Evolutionary conservation across 2,113 vertebrate species (phyloP), one percentile per base, ranked within the genome.

Genomic region (Holacanthus passer): DNA sequence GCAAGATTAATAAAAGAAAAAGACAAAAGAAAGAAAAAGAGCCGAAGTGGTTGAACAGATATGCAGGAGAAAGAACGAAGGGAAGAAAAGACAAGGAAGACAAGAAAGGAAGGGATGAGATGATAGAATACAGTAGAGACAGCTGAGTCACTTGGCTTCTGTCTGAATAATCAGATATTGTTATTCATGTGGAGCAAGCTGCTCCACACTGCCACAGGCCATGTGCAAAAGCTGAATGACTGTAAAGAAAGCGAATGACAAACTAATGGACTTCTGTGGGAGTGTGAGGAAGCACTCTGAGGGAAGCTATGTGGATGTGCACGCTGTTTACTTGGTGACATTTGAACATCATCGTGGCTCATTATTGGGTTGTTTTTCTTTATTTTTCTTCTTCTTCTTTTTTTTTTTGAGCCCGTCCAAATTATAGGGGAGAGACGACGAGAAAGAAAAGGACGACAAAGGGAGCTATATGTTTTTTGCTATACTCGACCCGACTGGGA

Each of bases 201-300:
- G 89, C 85, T 86, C 79, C 72, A 67, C 73, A 70, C 82, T 73
- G 91, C 88, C 89, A 88, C 50, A 17, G 83, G 87, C 90, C 89
- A 87, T 86, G 92, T 89, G 88, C 74, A 89, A 86, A 90, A 91
- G 81, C 89, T 92, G 93, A 93, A 92, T 93, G 92, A 91, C 90
- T 85, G 86, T 56, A 85, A 83, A 83, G 81, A 83, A 87, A 87
- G 81, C 72, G 59, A 82, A 87, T 71, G 89, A 91, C 89, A 91
- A 86, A 83, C 86, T 91, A 86, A 90, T 91, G 87, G 89, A 88
- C 87, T 83, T 87, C 73, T 78, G 88, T 88, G 77, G 86, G 84
- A 83, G 88, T 84, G 63, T 39, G 52, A 85, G 88, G 85, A 82
- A 86, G 89, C 76, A 79, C 86, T 87, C 70, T 20, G 73, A 89